Base-by-base conservation (phyloP, 30 jellyfish, hydroid and myxozoan species). In the Cassiopea xamachana region DNA sequence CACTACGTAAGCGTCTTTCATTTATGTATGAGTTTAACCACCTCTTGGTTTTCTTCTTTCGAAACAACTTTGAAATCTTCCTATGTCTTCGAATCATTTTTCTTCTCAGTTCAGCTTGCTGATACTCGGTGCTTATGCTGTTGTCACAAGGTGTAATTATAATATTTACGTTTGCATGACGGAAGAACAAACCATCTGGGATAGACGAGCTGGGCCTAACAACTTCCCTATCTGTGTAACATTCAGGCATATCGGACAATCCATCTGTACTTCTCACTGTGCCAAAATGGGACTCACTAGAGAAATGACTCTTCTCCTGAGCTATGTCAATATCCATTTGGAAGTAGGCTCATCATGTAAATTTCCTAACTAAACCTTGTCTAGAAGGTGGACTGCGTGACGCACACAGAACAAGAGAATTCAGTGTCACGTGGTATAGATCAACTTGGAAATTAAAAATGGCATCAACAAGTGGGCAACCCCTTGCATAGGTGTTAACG, bases 141-240 rank as follows among this genome's bases (percentile, higher is more conserved):
- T 62, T 88, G 55, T 88, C 95, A 46, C 95, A 88, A 10, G 95
- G 95, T 7, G 95, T 88, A 77, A 88, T 88, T 2, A 88, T 82
- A 7, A 88, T 88, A 60, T 88, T 87, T 47, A 88, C 79, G 45
- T 88, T 88, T 7, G 60, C 95, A n/a, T 90, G 95, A 44, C 83
- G 90, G 46, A 79, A 55, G 50, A 69, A 61, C n/a, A 75, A 70
- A 64, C 12, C 12, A 10, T 55, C 64, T 6, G 64, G 7, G 12
- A 6, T 10, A 3, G 64, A 3, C 12, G 64, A 55, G 64, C 12
- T 6, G 10, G 64, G 64, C 64, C 64, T 55, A 55, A 55, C 12
- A 55, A 10, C 64, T 27, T 27, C 0, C 39, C 39, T 27, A 27
- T 27, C 39, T 27, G 39, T 27, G 12, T 10, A 55, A 55, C 64